Evolutionary conservation across 2,113 vertebrate species (phyloP).

Genomic region (Lophura nycthemera): DNA sequence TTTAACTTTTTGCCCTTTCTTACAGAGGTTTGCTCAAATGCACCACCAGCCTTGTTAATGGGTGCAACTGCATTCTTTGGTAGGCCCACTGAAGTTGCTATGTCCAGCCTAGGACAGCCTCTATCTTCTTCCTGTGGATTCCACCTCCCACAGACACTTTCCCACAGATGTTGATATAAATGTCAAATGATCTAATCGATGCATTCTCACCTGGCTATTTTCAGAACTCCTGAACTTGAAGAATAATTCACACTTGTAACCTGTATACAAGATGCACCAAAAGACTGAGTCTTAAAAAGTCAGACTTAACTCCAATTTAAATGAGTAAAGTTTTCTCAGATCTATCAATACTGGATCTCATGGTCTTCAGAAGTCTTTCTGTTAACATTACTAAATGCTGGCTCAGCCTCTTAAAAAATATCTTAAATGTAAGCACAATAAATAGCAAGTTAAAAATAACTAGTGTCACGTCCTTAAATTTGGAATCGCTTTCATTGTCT

Average conservation of each 20-base stretch:
- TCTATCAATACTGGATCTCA: background rate
- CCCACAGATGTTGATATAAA: background rate
- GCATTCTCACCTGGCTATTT: background rate
- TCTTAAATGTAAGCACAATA: background rate
- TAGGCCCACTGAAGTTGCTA: background rate
- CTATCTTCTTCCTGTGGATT: background rate
- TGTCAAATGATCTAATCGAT: background rate
- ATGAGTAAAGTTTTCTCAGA: background rate
- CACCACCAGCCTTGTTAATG: no score
- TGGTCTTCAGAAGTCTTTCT: background rate
- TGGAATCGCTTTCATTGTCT: background rate
- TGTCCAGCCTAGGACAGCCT: no score
- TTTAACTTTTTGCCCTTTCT: background rate
- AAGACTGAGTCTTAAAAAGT: background rate
- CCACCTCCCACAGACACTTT: background rate
- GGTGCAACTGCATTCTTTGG: background rate
- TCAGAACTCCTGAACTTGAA: background rate
- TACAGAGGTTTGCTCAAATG: rapidly evolving
- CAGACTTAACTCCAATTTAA: background rate
- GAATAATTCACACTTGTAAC: background rate
- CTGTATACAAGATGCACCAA: background rate
- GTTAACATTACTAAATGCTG: background rate
- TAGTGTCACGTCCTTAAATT: background rate
- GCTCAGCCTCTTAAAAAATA: background rate
- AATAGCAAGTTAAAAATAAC: background rate